These are phyloP conservation scores for Sebastes hubbsi DNA, from an alignment of 2,797 vertebrate genomes.

Conservation along the genomic window DNA sequence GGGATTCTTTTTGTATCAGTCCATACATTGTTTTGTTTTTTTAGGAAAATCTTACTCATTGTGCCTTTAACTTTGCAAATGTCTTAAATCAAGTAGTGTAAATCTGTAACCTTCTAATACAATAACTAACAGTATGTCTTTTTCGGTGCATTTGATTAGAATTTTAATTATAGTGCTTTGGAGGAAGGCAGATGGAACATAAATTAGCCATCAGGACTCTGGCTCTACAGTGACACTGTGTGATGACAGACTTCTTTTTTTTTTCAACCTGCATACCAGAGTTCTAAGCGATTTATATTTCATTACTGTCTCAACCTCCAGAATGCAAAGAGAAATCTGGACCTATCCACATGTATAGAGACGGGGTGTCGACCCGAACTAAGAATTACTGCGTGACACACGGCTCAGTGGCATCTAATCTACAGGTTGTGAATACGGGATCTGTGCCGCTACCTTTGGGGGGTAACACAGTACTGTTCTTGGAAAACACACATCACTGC, in stretches of 20 bases:
- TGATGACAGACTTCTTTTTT: conserved; percentile 42
- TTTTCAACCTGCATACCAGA: conserved; percentile 38
- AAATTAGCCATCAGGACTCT: conserved; percentile 59
- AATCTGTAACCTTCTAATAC: neutral
- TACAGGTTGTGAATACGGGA: conserved; percentile 60
- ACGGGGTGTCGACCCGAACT: neutral
- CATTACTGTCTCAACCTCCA: conserved; percentile 32
- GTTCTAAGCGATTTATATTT: conserved; percentile 51
- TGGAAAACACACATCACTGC: conserved; percentile 15
- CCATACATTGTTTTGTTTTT: neutral
- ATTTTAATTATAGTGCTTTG: conserved; percentile 45
- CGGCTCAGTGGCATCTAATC: conserved; percentile 52
- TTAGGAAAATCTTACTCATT: neutral
- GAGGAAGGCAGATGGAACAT: conserved; percentile 58
- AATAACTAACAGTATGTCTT: neutral
- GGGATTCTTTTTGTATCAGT: neutral
- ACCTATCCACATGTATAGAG: conserved; percentile 25
- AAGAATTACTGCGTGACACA: conserved; percentile 40
- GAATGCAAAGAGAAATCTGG: conserved; percentile 34
- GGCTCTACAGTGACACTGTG: conserved; percentile 33
- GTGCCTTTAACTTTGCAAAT: neutral
- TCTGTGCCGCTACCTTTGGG: neutral
- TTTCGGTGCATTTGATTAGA: conserved; percentile 17
- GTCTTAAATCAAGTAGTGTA: neutral
- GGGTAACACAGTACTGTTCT: neutral